Conservation (phyloP, 2,797 vertebrate species). For the Mallotus villosus region DNA sequence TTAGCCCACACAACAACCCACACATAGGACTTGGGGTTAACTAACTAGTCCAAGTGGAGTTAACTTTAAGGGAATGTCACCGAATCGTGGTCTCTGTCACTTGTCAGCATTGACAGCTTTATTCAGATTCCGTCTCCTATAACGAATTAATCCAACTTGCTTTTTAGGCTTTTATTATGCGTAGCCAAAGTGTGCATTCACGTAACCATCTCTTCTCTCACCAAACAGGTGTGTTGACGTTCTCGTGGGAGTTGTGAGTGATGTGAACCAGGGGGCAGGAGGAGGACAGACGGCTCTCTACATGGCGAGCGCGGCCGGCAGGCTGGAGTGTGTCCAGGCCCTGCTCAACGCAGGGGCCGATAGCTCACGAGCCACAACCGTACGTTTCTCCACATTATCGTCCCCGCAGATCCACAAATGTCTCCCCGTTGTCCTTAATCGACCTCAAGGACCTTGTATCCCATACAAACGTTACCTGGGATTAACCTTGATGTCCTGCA, state of each 20-base stretch:
- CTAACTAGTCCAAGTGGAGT: too few relatives aligned
- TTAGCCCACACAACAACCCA: too few relatives aligned
- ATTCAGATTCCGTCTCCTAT: too few relatives aligned
- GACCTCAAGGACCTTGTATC: not conserved
- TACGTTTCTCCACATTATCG: not conserved
- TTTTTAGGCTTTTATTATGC: too few relatives aligned
- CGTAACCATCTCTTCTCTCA: not conserved
- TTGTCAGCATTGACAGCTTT: too few relatives aligned
- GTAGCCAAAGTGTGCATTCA: not conserved
- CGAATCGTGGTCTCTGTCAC: too few relatives aligned
- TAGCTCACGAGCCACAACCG: conserved; percentile 70
- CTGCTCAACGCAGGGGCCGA: conserved; percentile 84
- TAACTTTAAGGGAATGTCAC: too few relatives aligned
- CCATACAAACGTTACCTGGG: not conserved
- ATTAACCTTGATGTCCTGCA: too few relatives aligned
- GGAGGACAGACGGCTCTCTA: conserved; percentile 86
- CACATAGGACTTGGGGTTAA: too few relatives aligned
- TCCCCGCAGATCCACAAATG: not conserved
- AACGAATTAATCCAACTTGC: too few relatives aligned
- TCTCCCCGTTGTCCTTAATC: not conserved
- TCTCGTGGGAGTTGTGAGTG: conserved; percentile 82
- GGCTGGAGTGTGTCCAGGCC: conserved; percentile 77
- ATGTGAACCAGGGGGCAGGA: conserved; percentile 78
- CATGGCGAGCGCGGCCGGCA: conserved; percentile 86
- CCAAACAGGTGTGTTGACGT: conserved; percentile 82